These are phyloP conservation scores for Tetheella fluctuosa DNA, from an alignment of 2,888 invertebrate species.

Conservation along the genomic window DNA sequence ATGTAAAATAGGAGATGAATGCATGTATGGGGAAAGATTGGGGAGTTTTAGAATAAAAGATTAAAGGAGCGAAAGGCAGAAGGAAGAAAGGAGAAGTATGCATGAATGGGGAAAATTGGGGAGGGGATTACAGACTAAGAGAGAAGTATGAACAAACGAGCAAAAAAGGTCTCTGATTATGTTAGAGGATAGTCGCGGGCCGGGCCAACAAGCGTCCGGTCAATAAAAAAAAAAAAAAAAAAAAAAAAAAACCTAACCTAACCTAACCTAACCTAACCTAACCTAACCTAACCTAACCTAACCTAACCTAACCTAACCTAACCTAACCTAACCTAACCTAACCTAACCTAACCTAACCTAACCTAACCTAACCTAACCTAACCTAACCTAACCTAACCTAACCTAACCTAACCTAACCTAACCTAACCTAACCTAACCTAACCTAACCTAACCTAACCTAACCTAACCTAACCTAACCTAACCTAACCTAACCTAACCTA, in stretches of 20 bases:
- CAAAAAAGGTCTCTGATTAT: no score
- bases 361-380: constrained; percentile 27
- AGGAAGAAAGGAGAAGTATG: no score
- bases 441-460: constrained; percentile 31
- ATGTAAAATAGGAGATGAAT: no score
- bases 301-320: constrained; percentile 22
- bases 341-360: constrained; percentile 27
- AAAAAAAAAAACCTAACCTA: no score
- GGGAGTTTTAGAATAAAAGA: constrained; percentile 11
- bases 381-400: constrained; percentile 31
- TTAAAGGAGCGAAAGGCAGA: not conserved
- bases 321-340: constrained; percentile 27
- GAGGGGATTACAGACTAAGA: no score
- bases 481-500: constrained; percentile 37
- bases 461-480: constrained; percentile 36
- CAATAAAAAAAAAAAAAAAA: no score
- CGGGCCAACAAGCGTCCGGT: no score
- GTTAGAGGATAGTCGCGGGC: no score
- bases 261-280: constrained; percentile 21
- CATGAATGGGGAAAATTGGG: no score
- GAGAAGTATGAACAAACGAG: no score
- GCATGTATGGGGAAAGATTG: constrained; percentile 8
- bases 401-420: constrained; percentile 30
- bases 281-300: constrained; percentile 22
- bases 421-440: constrained; percentile 25